Conservation (phyloP, 1,140 invertebrate species). For the Drosophila insularis region DNA sequence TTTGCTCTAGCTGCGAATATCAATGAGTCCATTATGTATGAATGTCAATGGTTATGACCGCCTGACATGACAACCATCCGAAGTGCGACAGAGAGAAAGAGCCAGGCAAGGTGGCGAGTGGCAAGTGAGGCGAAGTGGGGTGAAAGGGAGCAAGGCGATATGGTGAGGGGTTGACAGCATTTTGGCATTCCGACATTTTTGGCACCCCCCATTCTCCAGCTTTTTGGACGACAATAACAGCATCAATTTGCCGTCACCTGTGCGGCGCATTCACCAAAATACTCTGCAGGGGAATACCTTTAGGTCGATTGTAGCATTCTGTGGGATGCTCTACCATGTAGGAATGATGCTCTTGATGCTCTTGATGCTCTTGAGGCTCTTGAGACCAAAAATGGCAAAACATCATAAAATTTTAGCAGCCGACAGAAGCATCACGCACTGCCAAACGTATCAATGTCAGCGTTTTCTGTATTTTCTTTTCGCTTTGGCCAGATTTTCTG, state of each 20-base stretch:
- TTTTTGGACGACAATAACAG: conserved; percentile 66
- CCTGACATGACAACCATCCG: conserved; percentile 63
- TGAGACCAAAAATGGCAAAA: conserved; percentile 37
- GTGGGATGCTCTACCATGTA: background rate
- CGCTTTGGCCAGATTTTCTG: background rate
- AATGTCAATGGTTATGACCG: conserved; percentile 74
- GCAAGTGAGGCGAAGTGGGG: background rate
- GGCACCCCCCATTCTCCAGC: conserved; percentile 10
- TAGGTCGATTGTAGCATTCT: background rate
- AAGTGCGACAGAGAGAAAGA: conserved; percentile 32
- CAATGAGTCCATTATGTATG: conserved; percentile 78
- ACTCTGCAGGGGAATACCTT: conserved; percentile 26
- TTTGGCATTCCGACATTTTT: conserved; percentile 60
- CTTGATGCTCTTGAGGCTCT: background rate
- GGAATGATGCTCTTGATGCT: background rate
- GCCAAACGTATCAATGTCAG: conserved; percentile 50
- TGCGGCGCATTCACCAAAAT: conserved; percentile 55
- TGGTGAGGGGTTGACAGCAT: conserved; percentile 50
- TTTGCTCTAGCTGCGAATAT: conserved; percentile 58
- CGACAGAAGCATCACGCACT: conserved; percentile 50
- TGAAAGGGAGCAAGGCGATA: background rate
- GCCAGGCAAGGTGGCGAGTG: background rate
- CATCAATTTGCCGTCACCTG: conserved; percentile 74
- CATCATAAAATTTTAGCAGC: conserved; percentile 71
- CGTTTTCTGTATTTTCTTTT: conserved; percentile 28